These are phyloP conservation scores for Galaxias olidus DNA, from an alignment of 2,797 vertebrate species.

Conservation along the genomic window DNA sequence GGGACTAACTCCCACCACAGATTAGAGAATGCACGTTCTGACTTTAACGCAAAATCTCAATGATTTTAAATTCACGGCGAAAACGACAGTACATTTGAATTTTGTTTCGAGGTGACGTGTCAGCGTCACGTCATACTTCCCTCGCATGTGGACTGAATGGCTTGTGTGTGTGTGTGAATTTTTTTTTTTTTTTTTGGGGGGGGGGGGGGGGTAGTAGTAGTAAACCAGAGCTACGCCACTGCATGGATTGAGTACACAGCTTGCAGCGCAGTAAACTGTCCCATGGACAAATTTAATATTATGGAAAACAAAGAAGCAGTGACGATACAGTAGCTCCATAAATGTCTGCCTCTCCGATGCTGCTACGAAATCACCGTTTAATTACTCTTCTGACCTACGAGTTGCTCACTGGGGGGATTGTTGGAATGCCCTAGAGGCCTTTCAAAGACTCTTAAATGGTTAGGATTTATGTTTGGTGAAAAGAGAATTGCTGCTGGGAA, in stretches of 20 bases:
- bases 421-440: conserved; percentile 32
- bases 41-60: too few relatives aligned
- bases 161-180: too few relatives aligned
- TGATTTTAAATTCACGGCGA: too few relatives aligned
- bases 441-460: conserved; percentile 52
- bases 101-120: too few relatives aligned
- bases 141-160: too few relatives aligned
- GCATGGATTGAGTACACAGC: not conserved
- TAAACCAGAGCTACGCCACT: too few relatives aligned
- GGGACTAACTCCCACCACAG: too few relatives aligned
- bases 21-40: too few relatives aligned
- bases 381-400: conserved; percentile 49
- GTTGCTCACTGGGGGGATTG: conserved; percentile 31
- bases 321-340: conserved; percentile 28
- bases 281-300: conserved; percentile 33
- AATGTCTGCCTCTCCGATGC: conserved; percentile 29
- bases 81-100: too few relatives aligned
- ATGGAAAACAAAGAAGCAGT: conserved; percentile 32
- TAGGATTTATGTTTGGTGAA: conserved; percentile 41
- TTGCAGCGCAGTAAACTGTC: conserved; percentile 18
- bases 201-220: too few relatives aligned
- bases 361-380: conserved; percentile 39
- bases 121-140: too few relatives aligned
- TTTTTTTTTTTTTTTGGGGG: too few relatives aligned
- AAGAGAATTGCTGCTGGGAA: conserved; percentile 20